Evolutionary conservation across 2,888 invertebrate species (phyloP).

Genomic region (Zele albiditarsus): DNA sequence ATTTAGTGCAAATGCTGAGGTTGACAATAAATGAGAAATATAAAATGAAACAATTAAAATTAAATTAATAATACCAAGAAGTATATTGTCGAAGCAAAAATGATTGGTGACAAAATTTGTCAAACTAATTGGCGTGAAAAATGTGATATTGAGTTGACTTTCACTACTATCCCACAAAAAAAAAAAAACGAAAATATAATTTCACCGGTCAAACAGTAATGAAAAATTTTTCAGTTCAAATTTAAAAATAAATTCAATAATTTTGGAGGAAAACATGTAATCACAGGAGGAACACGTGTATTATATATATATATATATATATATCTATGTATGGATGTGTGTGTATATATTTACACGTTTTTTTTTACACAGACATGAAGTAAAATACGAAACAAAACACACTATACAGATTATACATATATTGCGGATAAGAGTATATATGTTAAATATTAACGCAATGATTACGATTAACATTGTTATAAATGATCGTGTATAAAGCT

Average conservation of each 20-base stretch:
- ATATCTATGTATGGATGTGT: too few relatives aligned
- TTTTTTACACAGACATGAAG: slow-evolving; percentile 59
- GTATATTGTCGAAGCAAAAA: neutral
- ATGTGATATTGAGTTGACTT: slow-evolving; percentile 18
- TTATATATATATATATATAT: neutral
- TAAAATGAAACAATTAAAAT: neutral
- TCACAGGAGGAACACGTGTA: neutral
- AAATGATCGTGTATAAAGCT: slow-evolving; percentile 72
- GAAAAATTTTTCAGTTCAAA: neutral
- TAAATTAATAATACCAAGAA: slow-evolving; percentile 1
- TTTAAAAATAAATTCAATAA: neutral
- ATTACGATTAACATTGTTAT: slow-evolving; percentile 72
- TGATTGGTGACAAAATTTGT: neutral
- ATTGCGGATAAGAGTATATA: slow-evolving; percentile 70
- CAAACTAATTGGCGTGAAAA: neutral
- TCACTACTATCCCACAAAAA: neutral
- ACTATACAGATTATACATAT: slow-evolving; percentile 62
- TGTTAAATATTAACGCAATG: slow-evolving; percentile 73
- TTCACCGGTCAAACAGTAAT: neutral
- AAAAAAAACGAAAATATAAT: neutral
- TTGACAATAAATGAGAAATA: slow-evolving; percentile 21
- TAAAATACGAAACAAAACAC: slow-evolving; percentile 19
- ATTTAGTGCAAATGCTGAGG: slow-evolving; percentile 3
- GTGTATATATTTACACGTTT: neutral
- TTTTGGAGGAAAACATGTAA: neutral